phyloP scores from a whole-genome alignment of 2,113 vertebrate genomes.

The Gopherus evgoodei region DNA sequence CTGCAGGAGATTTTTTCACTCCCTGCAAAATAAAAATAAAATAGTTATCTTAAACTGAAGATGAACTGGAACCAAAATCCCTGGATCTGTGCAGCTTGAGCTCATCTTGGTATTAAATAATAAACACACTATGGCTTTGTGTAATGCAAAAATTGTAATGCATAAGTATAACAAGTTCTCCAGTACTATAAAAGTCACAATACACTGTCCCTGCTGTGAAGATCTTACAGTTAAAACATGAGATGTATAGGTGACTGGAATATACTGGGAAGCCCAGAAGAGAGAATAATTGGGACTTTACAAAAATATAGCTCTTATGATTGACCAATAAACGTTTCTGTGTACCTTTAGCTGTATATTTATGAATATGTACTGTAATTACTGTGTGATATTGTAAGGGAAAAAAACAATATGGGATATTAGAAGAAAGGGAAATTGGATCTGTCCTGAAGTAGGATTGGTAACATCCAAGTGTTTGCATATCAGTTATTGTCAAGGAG shows the following conservation, averaged over 20 bases:
- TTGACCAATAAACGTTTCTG: not conserved
- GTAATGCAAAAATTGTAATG: not conserved
- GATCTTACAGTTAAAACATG: not conserved
- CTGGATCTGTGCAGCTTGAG: conserved; percentile 32
- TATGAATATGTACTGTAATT: not conserved
- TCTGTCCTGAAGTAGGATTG: not conserved
- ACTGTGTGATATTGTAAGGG: not conserved
- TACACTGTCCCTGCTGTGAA: not conserved
- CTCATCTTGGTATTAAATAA: conserved; percentile 18
- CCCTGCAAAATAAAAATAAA: not conserved
- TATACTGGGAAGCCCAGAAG: not conserved
- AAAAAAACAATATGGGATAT: not conserved
- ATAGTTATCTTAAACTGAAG: not conserved
- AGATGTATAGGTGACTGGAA: not conserved
- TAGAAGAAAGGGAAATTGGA: not conserved
- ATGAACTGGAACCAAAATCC: not conserved
- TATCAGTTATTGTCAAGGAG: not conserved
- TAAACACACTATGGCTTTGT: conserved; percentile 24
- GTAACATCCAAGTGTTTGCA: not conserved
- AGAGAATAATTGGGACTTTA: too few relatives aligned
- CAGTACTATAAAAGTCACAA: not conserved
- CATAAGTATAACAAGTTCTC: not conserved
- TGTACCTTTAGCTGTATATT: not conserved
- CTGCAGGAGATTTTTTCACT: too few relatives aligned
- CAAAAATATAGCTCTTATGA: not conserved